These are phyloP conservation scores for Ochropleura leucogaster DNA, from an alignment of 2,888 invertebrate genomes.

Conservation along the genomic window DNA sequence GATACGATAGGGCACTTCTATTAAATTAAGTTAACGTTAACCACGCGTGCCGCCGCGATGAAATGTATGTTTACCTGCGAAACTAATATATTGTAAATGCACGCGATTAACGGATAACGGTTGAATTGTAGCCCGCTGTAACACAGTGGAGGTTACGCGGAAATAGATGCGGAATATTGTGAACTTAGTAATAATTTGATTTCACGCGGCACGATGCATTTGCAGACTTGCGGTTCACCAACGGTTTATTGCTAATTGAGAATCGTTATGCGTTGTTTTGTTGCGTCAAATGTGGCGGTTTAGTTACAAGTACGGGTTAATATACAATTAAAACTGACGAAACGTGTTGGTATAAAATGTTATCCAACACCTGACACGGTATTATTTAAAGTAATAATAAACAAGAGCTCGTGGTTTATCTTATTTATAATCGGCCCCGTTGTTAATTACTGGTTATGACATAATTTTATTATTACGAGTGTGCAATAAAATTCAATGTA, in stretches of 20 bases:
- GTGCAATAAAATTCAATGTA: slow-evolving; percentile 85
- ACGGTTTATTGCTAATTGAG: slow-evolving; percentile 69
- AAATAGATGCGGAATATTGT: slow-evolving; percentile 73
- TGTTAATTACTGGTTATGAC: slow-evolving; percentile 80
- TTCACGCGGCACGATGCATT: slow-evolving; percentile 70
- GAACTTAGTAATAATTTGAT: slow-evolving; percentile 71
- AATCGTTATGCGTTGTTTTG: slow-evolving; percentile 63
- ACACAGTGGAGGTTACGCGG: slow-evolving; percentile 60
- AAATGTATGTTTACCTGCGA: slow-evolving; percentile 74
- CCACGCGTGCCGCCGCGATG: slow-evolving; percentile 71
- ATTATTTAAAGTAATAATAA: slow-evolving; percentile 40
- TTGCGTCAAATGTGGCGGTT: slow-evolving; percentile 48
- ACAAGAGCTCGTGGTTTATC: slow-evolving; percentile 43
- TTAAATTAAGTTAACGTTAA: slow-evolving; percentile 82
- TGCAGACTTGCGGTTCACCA: slow-evolving; percentile 70
- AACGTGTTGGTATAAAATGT: slow-evolving; percentile 27
- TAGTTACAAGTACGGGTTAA: slow-evolving; percentile 20
- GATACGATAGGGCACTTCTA: slow-evolving; percentile 71
- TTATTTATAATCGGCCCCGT: slow-evolving; percentile 69
- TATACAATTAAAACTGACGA: slow-evolving; percentile 33
- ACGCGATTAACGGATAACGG: slow-evolving; percentile 64
- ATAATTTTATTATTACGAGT: slow-evolving; percentile 82
- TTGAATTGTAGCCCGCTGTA: slow-evolving; percentile 64
- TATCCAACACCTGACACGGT: slow-evolving; percentile 29
- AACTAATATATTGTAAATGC: slow-evolving; percentile 67